These are phyloP conservation scores for Torymus texanus DNA, from an alignment of 2,888 invertebrate genomes.

Conservation along the genomic window DNA sequence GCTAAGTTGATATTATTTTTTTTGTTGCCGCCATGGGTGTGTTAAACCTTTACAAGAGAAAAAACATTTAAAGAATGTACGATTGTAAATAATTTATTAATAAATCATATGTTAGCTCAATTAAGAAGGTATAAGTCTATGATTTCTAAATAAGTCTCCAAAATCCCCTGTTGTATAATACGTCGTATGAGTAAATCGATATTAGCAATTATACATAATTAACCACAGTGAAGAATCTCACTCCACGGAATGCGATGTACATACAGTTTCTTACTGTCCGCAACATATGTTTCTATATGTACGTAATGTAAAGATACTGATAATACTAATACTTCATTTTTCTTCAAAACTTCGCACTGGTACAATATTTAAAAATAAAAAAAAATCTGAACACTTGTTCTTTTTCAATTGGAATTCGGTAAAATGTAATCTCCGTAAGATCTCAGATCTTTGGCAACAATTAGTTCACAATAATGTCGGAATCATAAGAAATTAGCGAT, in stretches of 20 bases:
- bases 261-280: slow-evolving; percentile 31
- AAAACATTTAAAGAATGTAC: slow-evolving; percentile 60
- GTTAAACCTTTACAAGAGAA: slow-evolving; percentile 33
- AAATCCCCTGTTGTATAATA: slow-evolving; percentile 50
- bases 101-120: slow-evolving; percentile 63
- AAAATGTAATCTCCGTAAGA: slow-evolving; percentile 47
- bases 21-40: slow-evolving; percentile 21
- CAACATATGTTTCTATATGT: slow-evolving; percentile 21
- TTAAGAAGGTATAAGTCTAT: slow-evolving; percentile 58
- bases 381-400: slow-evolving; percentile 22
- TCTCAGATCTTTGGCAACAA: slow-evolving; percentile 55
- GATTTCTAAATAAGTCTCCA: slow-evolving; percentile 54
- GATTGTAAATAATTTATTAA: slow-evolving; percentile 74
- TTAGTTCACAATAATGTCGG: slow-evolving; percentile 38
- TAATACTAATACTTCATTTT: slow-evolving; percentile 52
- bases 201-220: slow-evolving; percentile 65
- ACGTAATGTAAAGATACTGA: slow-evolving; percentile 44
- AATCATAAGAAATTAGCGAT: slow-evolving; percentile 48
- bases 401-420: slow-evolving; percentile 39
- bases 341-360: slow-evolving; percentile 37
- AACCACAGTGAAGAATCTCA: not conserved
- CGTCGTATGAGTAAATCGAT: slow-evolving; percentile 65
- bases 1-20: slow-evolving; percentile 27
- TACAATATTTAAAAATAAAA: slow-evolving; percentile 10
- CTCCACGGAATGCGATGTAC: slow-evolving; percentile 28